Evolutionary conservation across 2,797 vertebrate genomes (phyloP).

Genomic region (Paratrypauchen microcephalus): DNA sequence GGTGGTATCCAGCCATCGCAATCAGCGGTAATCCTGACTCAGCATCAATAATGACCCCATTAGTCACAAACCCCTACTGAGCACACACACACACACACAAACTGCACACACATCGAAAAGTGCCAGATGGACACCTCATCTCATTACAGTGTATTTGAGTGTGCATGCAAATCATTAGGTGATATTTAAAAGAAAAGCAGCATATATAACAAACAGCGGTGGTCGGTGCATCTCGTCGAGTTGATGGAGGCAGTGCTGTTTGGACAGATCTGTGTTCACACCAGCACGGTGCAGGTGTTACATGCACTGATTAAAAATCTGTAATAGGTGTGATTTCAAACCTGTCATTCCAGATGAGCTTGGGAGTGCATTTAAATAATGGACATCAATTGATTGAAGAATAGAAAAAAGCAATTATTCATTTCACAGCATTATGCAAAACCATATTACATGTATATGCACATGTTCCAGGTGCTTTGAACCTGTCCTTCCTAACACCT

Average conservation of each 20-base stretch:
- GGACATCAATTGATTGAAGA: conserved; percentile 2
- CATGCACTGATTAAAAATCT: conserved; percentile 15
- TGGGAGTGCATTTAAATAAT: conserved; percentile 15
- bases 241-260: conserved; percentile 12
- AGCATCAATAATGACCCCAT: conserved; percentile 78
- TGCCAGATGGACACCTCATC: conserved; percentile 63
- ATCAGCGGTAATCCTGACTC: conserved; percentile 75
- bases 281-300: conserved; percentile 28
- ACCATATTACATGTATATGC: conserved; percentile 26
- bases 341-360: conserved; percentile 12
- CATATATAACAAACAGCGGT: conserved; percentile 16
- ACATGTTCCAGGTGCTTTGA: conserved; percentile 31
- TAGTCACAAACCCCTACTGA: conserved; percentile 73
- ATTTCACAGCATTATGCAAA: conserved; percentile 13
- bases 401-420: conserved; percentile 9
- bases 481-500: conserved; percentile 19
- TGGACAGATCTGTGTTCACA: conserved; percentile 26
- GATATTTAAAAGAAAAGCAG: conserved; percentile 28
- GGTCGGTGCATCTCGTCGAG: conserved; percentile 14
- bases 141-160: conserved; percentile 46
- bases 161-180: conserved; percentile 24
- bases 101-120: conserved; percentile 16
- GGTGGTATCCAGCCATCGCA: conserved; percentile 66
- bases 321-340: conserved; percentile 25
- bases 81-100: conserved; percentile 13